Evolutionary conservation across 2,797 vertebrate species (phyloP).

Genomic region (Loris lydekkerianus): DNA sequence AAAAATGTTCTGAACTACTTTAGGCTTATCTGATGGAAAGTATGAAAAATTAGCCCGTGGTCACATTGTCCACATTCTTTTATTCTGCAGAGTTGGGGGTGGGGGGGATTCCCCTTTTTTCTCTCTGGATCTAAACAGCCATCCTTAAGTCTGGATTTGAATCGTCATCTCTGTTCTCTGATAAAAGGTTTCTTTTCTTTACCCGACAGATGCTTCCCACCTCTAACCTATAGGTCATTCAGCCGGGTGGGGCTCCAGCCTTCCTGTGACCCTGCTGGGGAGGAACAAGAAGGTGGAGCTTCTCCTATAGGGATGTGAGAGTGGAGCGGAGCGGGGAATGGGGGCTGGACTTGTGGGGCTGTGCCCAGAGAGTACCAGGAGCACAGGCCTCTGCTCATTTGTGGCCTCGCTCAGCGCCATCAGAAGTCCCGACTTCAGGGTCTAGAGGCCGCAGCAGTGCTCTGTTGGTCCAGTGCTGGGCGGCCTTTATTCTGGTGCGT

Average conservation of each 20-base stretch:
- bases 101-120: too few relatives aligned
- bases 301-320: not conserved
- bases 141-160: fast-evolving
- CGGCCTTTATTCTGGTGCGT: not conserved
- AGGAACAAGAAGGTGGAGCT: too few relatives aligned
- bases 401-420: too few relatives aligned
- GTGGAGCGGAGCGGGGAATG: not conserved
- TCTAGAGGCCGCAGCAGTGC: too few relatives aligned
- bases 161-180: not conserved
- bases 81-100: not conserved
- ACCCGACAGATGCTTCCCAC: not conserved
- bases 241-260: not conserved
- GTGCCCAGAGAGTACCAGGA: not conserved
- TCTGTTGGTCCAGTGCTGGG: not conserved
- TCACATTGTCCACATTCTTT: not conserved
- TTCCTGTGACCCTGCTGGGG: not conserved
- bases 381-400: not conserved
- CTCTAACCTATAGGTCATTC: not conserved
- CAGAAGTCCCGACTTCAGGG: not conserved
- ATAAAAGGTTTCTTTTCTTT: not conserved
- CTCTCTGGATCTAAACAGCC: too few relatives aligned
- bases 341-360: not conserved
- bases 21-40: not conserved
- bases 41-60: not conserved
- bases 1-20: not conserved